Evolutionary conservation across 2,113 vertebrate genomes (phyloP), one percentile per base, ranked within the genome.

Genomic region (Psammodynastes pulverulentus): DNA sequence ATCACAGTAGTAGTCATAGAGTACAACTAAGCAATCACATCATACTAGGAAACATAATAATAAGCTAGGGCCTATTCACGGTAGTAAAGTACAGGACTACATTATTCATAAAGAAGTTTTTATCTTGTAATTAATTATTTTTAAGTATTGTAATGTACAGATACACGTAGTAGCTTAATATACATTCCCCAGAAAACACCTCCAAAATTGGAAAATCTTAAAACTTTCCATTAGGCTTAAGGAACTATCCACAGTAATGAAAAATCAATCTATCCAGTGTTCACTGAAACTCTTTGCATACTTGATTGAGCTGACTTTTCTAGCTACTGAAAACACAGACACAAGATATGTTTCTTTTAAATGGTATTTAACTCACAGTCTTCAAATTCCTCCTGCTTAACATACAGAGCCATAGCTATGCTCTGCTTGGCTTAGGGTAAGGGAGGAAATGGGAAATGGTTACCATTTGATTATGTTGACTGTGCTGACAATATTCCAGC

Each of bases 381-480:
- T 15, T 26, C 10, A 90, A 91, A 58, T 62, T 26, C 45, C 48
- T 46, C 51, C 51, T 54, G 39, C 8, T 91, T 46, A 54, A 21
- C 9, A 13, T 19, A 12, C 1, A 67, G 49, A 53, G 19, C 46
- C 84, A 15, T 19, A 34, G 39, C 58, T 51, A 5, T 26, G 51
- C 43, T 24, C 45, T 26, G 51, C 43, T 34, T 45, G 24, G 26
- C n/a, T 92, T 9, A 56, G 9, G 67, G 45, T 92, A 87, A 46
- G 29, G 10, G 46, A 34, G 21, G 7, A n/a, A 21, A 56, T 23
- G 34, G 29, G 45, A n/a, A 23, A 58, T 46, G 95, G 85, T 98
- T 98, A 97, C 98, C 97, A 92, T 87, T 96, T 97, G 72, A 97
- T 87, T n/a, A 96, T 90, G 89, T 58, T 94, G 90, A 98, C 97